Percentiles rank a stretch among this genome's conserved stretches.
These are phyloP conservation scores for Saimiri boliviensis DNA, from an alignment of 2,113 vertebrate species.

Conservation along the genomic window DNA sequence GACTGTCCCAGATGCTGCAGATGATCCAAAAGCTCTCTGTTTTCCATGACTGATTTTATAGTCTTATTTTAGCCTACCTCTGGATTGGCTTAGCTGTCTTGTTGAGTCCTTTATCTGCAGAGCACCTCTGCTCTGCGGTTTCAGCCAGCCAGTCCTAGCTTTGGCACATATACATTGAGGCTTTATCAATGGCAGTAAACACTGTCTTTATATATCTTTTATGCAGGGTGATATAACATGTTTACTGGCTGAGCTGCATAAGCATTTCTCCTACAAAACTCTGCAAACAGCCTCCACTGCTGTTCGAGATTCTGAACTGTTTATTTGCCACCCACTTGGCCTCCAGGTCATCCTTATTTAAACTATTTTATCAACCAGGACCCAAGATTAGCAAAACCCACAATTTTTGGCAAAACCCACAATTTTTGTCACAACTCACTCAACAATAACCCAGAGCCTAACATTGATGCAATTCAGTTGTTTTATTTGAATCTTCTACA, in stretches of 20 bases:
- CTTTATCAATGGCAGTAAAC: background rate
- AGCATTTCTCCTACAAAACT: background rate
- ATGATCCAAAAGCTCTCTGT: background rate
- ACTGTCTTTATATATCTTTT: background rate
- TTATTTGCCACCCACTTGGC: background rate
- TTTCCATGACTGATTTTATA: background rate
- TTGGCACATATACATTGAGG: background rate
- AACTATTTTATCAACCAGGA: background rate
- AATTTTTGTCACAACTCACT: background rate
- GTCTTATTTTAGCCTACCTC: background rate
- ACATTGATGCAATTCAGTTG: background rate
- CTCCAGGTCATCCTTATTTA: background rate
- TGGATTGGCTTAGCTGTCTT: background rate
- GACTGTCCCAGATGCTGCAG: background rate
- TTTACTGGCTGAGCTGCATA: background rate
- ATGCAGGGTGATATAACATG: background rate
- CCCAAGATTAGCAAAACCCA: background rate
- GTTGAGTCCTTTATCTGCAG: background rate
- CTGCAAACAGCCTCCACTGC: background rate
- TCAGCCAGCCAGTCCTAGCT: background rate
- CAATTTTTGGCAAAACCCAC: background rate
- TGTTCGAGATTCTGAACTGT: background rate
- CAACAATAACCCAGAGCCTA: background rate
- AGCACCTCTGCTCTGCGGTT: background rate
- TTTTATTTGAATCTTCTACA: background rate